Conservation (phyloP, 2,113 vertebrate species). For the Ceyx cyanopectus region DNA sequence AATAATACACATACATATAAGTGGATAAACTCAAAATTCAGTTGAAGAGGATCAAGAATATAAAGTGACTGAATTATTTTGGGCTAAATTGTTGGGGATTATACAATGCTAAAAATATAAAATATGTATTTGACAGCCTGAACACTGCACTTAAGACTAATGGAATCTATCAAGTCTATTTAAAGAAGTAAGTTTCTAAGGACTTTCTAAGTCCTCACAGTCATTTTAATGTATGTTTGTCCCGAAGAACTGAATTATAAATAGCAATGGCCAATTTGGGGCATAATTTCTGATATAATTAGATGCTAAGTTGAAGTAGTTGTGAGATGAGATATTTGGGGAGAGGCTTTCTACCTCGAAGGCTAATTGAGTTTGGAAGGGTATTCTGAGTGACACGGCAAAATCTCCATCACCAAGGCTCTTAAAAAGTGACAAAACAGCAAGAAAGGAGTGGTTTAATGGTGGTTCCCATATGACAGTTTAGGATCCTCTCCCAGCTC, state of each 20-base stretch:
- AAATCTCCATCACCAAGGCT: background rate
- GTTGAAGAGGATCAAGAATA: background rate
- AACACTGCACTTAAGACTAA: background rate
- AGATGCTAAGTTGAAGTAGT: background rate
- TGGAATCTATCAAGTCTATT: conserved; percentile 38
- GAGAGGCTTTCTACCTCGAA: background rate
- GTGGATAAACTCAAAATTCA: background rate
- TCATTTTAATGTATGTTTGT: background rate
- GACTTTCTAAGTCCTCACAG: background rate
- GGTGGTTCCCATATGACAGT: background rate
- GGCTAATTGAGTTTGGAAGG: background rate
- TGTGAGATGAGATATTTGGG: background rate
- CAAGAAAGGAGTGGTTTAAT: background rate
- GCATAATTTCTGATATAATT: background rate
- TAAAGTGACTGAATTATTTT: background rate
- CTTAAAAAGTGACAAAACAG: background rate
- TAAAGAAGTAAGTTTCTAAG: background rate
- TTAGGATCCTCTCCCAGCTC: background rate
- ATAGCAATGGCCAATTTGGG: background rate
- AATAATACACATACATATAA: background rate
- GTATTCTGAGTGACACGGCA: background rate
- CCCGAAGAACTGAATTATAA: conserved; percentile 1
- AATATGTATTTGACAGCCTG: background rate
- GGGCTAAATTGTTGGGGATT: background rate
- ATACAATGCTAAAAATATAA: conserved; percentile 17